Evolutionary conservation across 2,113 vertebrate genomes (phyloP), one percentile per base, ranked within the genome.

Genomic region (Falco punctatus): DNA sequence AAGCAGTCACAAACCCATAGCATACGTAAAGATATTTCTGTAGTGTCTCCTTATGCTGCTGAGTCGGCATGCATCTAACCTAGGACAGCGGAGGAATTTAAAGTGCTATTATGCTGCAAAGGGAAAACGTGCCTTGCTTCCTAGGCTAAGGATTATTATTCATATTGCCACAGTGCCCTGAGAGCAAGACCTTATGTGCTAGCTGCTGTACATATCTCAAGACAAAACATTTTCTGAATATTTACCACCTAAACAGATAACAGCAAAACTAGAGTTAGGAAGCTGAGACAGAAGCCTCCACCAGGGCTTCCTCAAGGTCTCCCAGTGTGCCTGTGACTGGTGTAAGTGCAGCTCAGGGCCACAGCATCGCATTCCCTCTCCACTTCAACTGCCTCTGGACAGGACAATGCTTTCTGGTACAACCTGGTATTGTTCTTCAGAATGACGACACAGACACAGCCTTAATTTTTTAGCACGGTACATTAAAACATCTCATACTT

Each of bases 1-100:
- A 77, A 91, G 71, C 54, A 80, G 40, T 38, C 87, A 93, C 81
- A 96, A 93, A 42, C 30, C 61, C 62, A 38, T 1, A 52, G 80
- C 48, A 75, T 26, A 80, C 4, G 0, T 35, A 81, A 84, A 89
- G 71, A 51, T 61, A 70, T 44, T 81, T 79, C 69, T 87, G 81
- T 6, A 79, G 72, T 11, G 8, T 32, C 55, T 91, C 80, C 88
- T 81, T 11, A 9, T 19, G 65, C 28, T 83, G 87, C 92, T 94
- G 93, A 94, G 92, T 93, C 62, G 3, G 92, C 94, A 58, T 4
- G 27, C 86, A 40, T 65, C 90, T 51, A 77, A 23, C 33, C 70
- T 3, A 32, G 58, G 81, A 90, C 90, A 96, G 85, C 64, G 66
- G 28, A 93, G 64, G 94, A 96, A 97, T 96, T 85, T 90, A 48